Base-by-base conservation (phyloP, 2,797 vertebrate genomes). In the Propithecus perrieri region DNA sequence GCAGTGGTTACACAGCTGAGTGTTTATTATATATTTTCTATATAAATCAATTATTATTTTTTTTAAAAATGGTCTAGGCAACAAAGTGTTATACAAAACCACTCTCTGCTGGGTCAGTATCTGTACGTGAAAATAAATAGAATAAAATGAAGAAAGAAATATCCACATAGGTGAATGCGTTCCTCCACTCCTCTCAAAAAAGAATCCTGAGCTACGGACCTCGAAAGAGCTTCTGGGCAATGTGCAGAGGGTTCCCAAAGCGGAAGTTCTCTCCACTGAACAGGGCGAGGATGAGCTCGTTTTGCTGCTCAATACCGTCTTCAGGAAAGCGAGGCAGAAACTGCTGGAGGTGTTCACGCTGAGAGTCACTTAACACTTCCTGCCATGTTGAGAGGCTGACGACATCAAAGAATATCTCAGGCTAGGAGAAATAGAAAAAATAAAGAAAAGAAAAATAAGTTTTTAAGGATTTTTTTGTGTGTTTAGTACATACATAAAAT, bases 371-470 rank as follows among this genome's bases (percentile, higher is more conserved):
- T 92, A 99, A 97, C 1, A 99, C 99, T 59, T 99, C 99, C 94
- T 98, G 98, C 99, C 99, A 99, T 0, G 99, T 99, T 78, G 98
- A 99, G 90, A 99, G 98, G 84, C 99, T 99, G 99, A 99, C 97
- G 59, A 99, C 99, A 3, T 99, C 99, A 94, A 99, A 99, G 98
- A 99, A 99, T 92, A 99, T 99, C 33, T 99, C 99, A 0, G 99
- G 99, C 99, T 99, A 97, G 63, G 55, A 92, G 67, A 85, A 97
- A 89, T 84, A 97, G 93, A 65, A 57, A 63, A 92, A 97, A 80
- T 17, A 5, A 89, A 93, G 2, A 50, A 85, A 48, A 83, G 0
- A 18, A 26, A 1, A 86, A 14, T 0, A 41, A 48, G 22, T 26
- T 69, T 78, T 88, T 43, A 33, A 67, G 38, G 57, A 59, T 43